Evolutionary conservation across 2,113 vertebrate species (phyloP).

Genomic region (Amphiprion ocellaris): DNA sequence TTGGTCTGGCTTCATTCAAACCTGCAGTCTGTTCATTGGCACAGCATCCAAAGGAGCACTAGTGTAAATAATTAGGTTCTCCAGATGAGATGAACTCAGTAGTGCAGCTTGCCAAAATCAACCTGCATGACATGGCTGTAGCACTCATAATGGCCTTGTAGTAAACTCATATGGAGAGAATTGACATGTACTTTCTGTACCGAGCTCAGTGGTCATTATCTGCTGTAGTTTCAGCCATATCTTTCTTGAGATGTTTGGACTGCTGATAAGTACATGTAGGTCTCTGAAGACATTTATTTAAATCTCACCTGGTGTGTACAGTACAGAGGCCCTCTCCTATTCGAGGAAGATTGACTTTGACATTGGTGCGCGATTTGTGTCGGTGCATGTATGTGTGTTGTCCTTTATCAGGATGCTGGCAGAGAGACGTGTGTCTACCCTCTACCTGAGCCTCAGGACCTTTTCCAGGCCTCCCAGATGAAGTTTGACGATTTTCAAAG

Average conservation of each 20-base stretch:
- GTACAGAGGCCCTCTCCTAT: slow-evolving; percentile 50
- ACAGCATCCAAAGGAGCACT: slow-evolving; percentile 78
- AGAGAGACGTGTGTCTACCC: slow-evolving; percentile 92
- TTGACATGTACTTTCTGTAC: slow-evolving; percentile 29
- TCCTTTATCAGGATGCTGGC: slow-evolving; percentile 89
- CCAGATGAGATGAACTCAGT: slow-evolving; percentile 85
- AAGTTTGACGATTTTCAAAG: slow-evolving; percentile 98
- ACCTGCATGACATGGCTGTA: slow-evolving; percentile 74
- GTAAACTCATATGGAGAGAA: slow-evolving; percentile 55
- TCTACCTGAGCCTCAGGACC: slow-evolving; percentile 95
- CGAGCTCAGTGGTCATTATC: slow-evolving; percentile 46
- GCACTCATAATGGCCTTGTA: slow-evolving; percentile 60
- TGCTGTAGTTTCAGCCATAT: slow-evolving; percentile 45
- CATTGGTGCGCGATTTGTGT: slow-evolving; percentile 45
- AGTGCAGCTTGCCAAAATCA: slow-evolving; percentile 78
- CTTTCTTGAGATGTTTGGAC: slow-evolving; percentile 54
- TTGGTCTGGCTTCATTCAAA: slow-evolving; percentile 79
- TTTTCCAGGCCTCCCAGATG: slow-evolving; percentile 96
- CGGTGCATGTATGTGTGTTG: slow-evolving; percentile 61
- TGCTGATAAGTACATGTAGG: slow-evolving; percentile 48
- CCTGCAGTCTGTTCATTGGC: slow-evolving; percentile 78
- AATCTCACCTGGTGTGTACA: slow-evolving; percentile 41
- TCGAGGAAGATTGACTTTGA: slow-evolving; percentile 67
- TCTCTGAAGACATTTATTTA: slow-evolving; percentile 58
- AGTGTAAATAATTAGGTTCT: slow-evolving; percentile 84